These are phyloP conservation scores for Diachrysia chrysitis DNA, from an alignment of 2,888 invertebrate species.

Conservation along the genomic window DNA sequence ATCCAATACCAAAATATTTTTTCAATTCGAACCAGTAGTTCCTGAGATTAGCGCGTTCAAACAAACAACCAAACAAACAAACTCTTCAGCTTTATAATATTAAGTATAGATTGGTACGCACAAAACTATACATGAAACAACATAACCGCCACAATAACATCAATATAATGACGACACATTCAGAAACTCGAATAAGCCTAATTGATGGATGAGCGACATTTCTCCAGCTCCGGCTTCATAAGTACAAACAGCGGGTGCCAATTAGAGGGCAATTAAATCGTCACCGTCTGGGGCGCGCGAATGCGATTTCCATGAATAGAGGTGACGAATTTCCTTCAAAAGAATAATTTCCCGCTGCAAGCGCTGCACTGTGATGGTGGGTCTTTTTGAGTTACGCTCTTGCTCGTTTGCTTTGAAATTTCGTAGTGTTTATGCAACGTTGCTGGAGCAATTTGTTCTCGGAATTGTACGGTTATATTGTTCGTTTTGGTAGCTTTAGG, in stretches of 20 bases:
- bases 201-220: constrained; percentile 39
- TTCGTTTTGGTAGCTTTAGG: constrained; percentile 6
- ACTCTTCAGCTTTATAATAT: too few relatives aligned
- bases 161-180: constrained; percentile 21
- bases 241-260: constrained; percentile 33
- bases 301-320: constrained; percentile 45
- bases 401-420: constrained; percentile 48
- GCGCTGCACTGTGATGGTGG: constrained; percentile 38
- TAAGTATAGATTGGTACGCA: too few relatives aligned
- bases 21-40: too few relatives aligned
- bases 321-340: constrained; percentile 48
- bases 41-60: too few relatives aligned
- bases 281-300: constrained; percentile 33
- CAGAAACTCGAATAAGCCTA: constrained; percentile 11
- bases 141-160: constrained; percentile 11
- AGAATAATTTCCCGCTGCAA: constrained; percentile 40
- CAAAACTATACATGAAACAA: too few relatives aligned
- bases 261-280: constrained; percentile 48
- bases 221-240: constrained; percentile 6
- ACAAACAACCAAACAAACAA: too few relatives aligned
- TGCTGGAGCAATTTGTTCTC: constrained; percentile 29
- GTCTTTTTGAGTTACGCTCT: constrained; percentile 39
- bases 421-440: constrained; percentile 22
- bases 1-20: too few relatives aligned
- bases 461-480: constrained; percentile 21